These are phyloP conservation scores for Eupithecia tripunctaria DNA, from an alignment of 2,888 invertebrate genomes.

Conservation along the genomic window DNA sequence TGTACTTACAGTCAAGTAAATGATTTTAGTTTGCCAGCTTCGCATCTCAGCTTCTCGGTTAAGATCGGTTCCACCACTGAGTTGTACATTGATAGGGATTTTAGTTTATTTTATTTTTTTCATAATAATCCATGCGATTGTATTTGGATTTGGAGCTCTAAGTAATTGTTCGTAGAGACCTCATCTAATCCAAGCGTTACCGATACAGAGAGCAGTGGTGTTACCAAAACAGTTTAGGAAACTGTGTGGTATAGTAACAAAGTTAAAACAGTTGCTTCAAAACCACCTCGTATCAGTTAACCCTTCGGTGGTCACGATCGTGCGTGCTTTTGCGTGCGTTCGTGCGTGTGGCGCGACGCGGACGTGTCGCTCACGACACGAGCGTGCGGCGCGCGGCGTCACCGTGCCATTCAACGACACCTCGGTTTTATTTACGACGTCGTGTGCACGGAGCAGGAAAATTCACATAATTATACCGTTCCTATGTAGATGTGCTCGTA, in stretches of 20 bases:
- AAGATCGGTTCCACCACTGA: background rate
- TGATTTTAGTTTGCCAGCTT: no score
- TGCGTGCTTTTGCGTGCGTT: background rate
- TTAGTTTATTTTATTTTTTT: no score
- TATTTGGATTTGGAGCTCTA: background rate
- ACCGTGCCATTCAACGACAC: background rate
- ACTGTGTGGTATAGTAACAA: no score
- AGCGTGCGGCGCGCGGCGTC: background rate
- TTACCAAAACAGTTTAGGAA: no score
- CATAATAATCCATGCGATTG: no score
- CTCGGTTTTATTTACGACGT: background rate
- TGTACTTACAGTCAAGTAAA: background rate
- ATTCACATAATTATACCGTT: conserved; percentile 4
- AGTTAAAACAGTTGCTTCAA: background rate
- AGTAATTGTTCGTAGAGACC: no score
- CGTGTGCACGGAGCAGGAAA: conserved; percentile 1
- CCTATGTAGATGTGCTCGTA: background rate
- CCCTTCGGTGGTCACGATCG: background rate
- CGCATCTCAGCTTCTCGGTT: background rate
- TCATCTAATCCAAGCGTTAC: background rate
- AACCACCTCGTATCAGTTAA: background rate
- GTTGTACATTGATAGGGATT: no score
- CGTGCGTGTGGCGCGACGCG: background rate
- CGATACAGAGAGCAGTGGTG: background rate
- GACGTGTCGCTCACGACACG: no score